Evolutionary conservation across 2,888 invertebrate genomes (phyloP).

Genomic region (Cerastis leucographa): DNA sequence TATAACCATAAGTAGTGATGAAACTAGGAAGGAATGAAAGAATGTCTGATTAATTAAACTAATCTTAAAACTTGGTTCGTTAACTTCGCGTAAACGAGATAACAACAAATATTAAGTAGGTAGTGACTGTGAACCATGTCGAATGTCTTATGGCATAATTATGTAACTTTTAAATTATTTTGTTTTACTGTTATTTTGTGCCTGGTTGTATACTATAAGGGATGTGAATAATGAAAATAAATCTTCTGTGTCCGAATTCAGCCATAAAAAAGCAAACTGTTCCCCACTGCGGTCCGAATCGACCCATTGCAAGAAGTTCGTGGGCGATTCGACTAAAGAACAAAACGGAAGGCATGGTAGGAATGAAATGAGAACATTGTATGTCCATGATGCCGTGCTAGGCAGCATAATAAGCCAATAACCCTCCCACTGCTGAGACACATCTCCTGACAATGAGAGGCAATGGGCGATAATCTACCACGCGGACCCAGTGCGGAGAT

Average conservation of each 20-base stretch:
- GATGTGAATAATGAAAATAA: no score
- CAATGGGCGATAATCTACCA: neutral
- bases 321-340: no score
- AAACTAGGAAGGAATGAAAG: conserved; percentile 13
- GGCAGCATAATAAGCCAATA: neutral
- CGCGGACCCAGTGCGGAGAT: neutral
- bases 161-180: no score
- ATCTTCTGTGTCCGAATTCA: no score
- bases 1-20: conserved; percentile 13
- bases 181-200: no score
- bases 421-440: neutral
- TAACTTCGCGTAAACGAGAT: conserved; percentile 22
- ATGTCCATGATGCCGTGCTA: neutral
- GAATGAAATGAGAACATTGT: neutral
- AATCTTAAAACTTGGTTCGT: conserved; percentile 24
- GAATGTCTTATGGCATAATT: neutral
- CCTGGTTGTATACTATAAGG: no score
- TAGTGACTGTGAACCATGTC: neutral
- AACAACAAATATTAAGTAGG: conserved; percentile 1
- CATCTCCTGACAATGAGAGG: neutral
- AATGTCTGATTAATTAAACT: conserved; percentile 12
- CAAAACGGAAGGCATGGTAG: neutral
- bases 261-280: no score
- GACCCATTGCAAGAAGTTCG: no score
- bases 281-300: no score